phyloP scores from a whole-genome alignment of 2,113 vertebrate species.

The Panthera tigris region DNA sequence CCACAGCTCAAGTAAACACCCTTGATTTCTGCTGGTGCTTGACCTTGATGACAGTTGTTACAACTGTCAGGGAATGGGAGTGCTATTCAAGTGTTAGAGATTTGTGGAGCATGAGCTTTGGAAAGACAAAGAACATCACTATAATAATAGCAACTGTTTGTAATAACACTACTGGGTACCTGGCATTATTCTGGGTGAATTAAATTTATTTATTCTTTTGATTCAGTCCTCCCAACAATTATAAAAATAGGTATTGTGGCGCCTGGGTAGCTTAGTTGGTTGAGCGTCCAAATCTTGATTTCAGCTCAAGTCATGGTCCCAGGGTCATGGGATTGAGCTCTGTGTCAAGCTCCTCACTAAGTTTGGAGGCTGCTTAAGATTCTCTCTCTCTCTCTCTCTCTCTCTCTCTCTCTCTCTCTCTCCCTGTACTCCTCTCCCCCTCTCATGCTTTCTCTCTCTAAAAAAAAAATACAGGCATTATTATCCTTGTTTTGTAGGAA shows the following conservation, averaged over 20 bases:
- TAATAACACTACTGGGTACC: background rate
- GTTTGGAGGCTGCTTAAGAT: too few relatives aligned
- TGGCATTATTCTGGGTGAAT: background rate
- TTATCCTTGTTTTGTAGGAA: slow-evolving; percentile 11
- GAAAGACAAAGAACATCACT: background rate
- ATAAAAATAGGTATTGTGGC: background rate
- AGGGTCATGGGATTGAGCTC: too few relatives aligned
- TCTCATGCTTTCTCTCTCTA: too few relatives aligned
- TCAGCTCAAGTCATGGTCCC: too few relatives aligned
- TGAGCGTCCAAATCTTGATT: too few relatives aligned
- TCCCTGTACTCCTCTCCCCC: too few relatives aligned
- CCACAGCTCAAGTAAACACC: background rate
- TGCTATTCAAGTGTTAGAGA: background rate
- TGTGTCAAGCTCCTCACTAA: too few relatives aligned
- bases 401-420: too few relatives aligned
- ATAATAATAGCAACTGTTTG: background rate
- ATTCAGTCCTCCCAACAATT: background rate
- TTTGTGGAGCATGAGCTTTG: background rate
- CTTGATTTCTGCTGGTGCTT: background rate
- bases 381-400: too few relatives aligned
- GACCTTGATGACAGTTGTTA: background rate
- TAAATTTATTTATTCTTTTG: slow-evolving; percentile 26
- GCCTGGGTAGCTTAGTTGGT: too few relatives aligned
- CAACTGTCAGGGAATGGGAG: background rate
- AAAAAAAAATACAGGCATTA: background rate